Conservation (phyloP, 2,888 invertebrate genomes). For the Mamestra brassicae region DNA sequence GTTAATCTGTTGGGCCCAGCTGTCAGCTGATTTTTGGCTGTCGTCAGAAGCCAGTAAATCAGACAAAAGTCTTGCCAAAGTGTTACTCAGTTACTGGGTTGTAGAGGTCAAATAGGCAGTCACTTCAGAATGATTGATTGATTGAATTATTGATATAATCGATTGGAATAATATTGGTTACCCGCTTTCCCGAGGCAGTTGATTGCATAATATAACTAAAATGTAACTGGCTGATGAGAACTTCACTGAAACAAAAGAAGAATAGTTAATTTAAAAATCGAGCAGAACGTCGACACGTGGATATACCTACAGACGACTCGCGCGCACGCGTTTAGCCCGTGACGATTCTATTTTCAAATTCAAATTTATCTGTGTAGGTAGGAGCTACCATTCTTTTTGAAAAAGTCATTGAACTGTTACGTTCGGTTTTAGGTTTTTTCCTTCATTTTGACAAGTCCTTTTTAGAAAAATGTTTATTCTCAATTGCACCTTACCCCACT, state of each 20-base stretch:
- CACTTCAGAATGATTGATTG: too few relatives aligned
- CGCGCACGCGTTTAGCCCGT: slow-evolving; percentile 34
- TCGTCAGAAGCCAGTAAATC: too few relatives aligned
- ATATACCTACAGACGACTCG: not conserved
- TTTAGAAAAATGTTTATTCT: not conserved
- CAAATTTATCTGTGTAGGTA: slow-evolving; percentile 39
- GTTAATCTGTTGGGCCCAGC: too few relatives aligned
- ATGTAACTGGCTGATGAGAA: not conserved
- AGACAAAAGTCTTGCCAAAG: too few relatives aligned
- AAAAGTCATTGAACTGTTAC: slow-evolving; percentile 50
- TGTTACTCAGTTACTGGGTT: too few relatives aligned
- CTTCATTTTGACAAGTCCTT: not conserved
- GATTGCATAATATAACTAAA: too few relatives aligned
- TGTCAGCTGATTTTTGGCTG: too few relatives aligned
- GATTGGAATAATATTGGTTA: too few relatives aligned
- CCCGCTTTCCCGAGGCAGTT: too few relatives aligned
- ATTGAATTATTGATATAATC: too few relatives aligned
- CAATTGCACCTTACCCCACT: too few relatives aligned
- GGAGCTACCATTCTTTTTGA: slow-evolving; percentile 35
- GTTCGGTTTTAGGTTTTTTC: not conserved
- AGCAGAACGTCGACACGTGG: slow-evolving; percentile 32
- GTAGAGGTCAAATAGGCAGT: too few relatives aligned
- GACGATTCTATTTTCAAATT: slow-evolving; percentile 62
- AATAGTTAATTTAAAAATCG: slow-evolving; percentile 29
- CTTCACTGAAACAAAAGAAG: slow-evolving; percentile 3